Percentiles rank a stretch among this genome's conserved stretches.
These are phyloP conservation scores for Marcusenius ussheri DNA, from an alignment of 2,113 vertebrate species.

Conservation along the genomic window DNA sequence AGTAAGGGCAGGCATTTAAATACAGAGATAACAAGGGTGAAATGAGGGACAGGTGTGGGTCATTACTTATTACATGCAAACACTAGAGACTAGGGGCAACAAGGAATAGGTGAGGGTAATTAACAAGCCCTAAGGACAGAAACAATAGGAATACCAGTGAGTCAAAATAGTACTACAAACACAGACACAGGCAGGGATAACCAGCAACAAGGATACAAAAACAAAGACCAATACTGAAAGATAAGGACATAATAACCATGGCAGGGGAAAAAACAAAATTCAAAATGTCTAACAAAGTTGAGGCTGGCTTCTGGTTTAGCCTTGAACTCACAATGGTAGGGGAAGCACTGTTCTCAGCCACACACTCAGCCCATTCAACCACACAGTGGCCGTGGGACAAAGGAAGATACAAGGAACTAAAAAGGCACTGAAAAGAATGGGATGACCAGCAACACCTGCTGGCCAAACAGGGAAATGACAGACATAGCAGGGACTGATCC, in stretches of 20 bases:
- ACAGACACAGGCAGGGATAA: neutral
- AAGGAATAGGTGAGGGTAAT: neutral
- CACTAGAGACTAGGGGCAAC: neutral
- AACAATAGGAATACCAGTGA: neutral
- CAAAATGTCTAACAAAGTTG: neutral
- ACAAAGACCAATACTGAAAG: neutral
- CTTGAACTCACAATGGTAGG: neutral
- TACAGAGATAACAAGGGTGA: no score
- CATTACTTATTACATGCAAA: no score
- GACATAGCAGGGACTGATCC: neutral
- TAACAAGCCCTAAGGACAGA: neutral
- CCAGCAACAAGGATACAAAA: neutral
- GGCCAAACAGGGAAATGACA: neutral
- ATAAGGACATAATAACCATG: neutral
- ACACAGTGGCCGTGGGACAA: neutral
- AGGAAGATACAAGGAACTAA: neutral
- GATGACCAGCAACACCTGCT: neutral
- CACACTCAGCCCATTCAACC: neutral
- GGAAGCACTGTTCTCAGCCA: neutral
- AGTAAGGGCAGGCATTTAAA: no score
- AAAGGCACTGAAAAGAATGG: neutral
- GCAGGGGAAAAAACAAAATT: neutral
- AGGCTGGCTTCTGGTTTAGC: neutral
- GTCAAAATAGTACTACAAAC: neutral
- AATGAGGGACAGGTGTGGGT: no score